These are phyloP conservation scores for Stenoptilia bipunctidactyla DNA, from an alignment of 2,888 invertebrate species.

Conservation along the genomic window DNA sequence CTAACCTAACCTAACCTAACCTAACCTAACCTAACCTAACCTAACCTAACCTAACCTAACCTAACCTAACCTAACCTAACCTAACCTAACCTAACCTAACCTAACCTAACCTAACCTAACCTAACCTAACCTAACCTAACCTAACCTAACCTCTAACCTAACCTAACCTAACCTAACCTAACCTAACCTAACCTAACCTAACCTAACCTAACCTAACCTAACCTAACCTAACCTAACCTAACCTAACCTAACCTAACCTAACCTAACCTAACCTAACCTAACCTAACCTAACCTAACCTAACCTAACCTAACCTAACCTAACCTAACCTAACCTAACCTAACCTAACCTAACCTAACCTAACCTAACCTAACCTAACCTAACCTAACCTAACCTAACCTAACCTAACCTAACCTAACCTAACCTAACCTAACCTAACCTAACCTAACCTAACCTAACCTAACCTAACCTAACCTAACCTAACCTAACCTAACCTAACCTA, in stretches of 20 bases:
- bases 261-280: conserved; percentile 9
- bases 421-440: conserved; percentile 6
- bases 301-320: conserved; percentile 8
- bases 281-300: conserved; percentile 8
- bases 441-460: conserved; percentile 7
- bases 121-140: background rate
- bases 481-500: conserved; percentile 7
- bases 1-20: too few relatives aligned
- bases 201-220: conserved; percentile 19
- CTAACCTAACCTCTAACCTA: too few relatives aligned
- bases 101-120: too few relatives aligned
- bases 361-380: conserved; percentile 8
- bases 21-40: background rate
- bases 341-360: conserved; percentile 8
- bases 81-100: too few relatives aligned
- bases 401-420: conserved; percentile 6
- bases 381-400: conserved; percentile 6
- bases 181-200: conserved; percentile 14
- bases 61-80: too few relatives aligned
- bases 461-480: conserved; percentile 7
- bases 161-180: conserved; percentile 4
- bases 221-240: conserved; percentile 11
- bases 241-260: conserved; percentile 8
- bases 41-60: too few relatives aligned
- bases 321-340: conserved; percentile 8